Percentiles rank a stretch among this genome's conserved stretches.
Conservation (phyloP, 2,888 invertebrate species). For the Scaptomyza caliginosa region DNA sequence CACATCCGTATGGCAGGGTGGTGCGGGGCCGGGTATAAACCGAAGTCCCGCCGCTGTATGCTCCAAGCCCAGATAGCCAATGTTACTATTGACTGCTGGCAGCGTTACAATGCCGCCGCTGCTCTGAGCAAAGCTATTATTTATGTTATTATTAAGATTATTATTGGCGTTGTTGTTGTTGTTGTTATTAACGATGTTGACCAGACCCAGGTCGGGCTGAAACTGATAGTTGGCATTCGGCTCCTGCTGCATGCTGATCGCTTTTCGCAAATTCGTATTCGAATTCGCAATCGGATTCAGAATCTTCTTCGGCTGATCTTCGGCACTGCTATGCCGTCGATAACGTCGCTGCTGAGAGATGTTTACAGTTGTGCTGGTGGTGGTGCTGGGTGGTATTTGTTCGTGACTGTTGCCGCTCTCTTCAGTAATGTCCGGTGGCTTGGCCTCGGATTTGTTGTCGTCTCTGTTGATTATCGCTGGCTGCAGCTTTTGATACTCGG, state of each 20-base stretch:
- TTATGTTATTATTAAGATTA: conserved; percentile 23
- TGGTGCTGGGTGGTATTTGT: conserved; percentile 11
- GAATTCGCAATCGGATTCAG: conserved; percentile 27
- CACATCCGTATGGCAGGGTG: conserved; percentile 74
- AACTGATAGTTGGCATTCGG: conserved; percentile 84
- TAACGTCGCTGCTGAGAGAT: conserved; percentile 29
- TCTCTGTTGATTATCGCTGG: conserved; percentile 72
- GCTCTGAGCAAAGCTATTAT: conserved; percentile 16
- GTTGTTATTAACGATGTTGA: conserved; percentile 79
- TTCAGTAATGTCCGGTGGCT: conserved; percentile 66
- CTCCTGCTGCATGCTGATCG: conserved; percentile 83
- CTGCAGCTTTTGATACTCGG: conserved; percentile 70
- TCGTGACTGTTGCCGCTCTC: conserved; percentile 24
- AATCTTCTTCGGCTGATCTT: conserved; percentile 56
- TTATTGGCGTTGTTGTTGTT: conserved; percentile 37
- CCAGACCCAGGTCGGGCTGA: conserved; percentile 83
- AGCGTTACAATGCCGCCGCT: conserved; percentile 59
- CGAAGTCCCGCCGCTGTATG: conserved; percentile 65
- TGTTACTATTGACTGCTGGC: conserved; percentile 47
- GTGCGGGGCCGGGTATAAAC: conserved; percentile 50
- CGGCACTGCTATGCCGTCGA: conserved; percentile 62
- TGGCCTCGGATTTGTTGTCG: conserved; percentile 56
- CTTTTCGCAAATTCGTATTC: conserved; percentile 56
- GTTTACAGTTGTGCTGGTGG: conserved; percentile 9
- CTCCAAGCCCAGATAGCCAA: conserved; percentile 64